Evolutionary conservation across 1,140 invertebrate species (phyloP), one percentile per base, ranked within the genome.

Genomic region (Temnothorax nylanderi): DNA sequence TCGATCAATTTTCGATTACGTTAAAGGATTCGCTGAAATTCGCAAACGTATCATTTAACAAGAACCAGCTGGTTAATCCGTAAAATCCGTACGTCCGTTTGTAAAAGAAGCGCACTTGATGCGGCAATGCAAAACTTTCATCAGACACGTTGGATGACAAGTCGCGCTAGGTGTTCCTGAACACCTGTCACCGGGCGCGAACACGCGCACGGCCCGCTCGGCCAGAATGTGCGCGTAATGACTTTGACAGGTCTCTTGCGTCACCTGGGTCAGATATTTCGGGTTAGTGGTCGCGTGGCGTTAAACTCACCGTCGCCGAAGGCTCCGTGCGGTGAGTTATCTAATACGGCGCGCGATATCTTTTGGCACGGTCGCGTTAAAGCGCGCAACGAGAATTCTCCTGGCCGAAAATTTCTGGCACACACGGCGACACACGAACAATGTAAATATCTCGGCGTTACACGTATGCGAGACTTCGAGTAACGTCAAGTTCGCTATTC

Each of bases 191-290:
- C 71, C 86, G 71, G 81, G 78, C 69, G 51, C 69, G 85, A 82
- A 60, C 89, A 85, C 81, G 86, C 81, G 80, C 49, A 65, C 58
- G 58, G 16, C 72, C 58, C 44, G 80, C 77, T 37, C 13, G 60
- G 74, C 41, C 76, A 41, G 21, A 64, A 62, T 26, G 54, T 81
- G 80, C 77, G 76, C 77, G 76, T 78, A 87, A 89, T 80, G 78
- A 88, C 78, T 91, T 88, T 91, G 87, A 92, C 85, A 90, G 82
- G 69, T 88, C 26, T 90, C 85, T 93, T 93, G 89, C 91, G 88
- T 92, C 91, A 93, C 88, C 51, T 85, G 87, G 89, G 92, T 93
- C 89, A 91, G 91, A 91, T 93, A 93, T 93, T 93, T 93, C 62
- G 80, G 54, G 69, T 87, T 60, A 89, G 87, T 90, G 69, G 82